Base-by-base conservation (phyloP, 2,113 vertebrate species). In the Pachycephala philippinensis region DNA sequence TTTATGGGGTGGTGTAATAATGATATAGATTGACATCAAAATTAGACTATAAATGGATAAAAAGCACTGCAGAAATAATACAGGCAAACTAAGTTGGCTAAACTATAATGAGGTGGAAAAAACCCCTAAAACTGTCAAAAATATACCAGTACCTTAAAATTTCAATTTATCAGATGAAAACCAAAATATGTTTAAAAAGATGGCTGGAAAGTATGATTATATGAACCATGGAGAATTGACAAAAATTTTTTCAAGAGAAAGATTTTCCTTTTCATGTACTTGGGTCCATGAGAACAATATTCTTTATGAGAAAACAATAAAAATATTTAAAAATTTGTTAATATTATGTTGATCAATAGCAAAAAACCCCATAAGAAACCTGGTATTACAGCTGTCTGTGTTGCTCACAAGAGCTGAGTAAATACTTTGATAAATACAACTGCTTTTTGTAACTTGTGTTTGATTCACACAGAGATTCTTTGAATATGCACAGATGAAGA, bases 401-500 rank as follows among this genome's bases (percentile, higher is more conserved):
- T 17, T 81, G 28, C 42, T 93, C 3, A 35, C 35, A 77, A 90
- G 54, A 72, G 21, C 30, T 44, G 20, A 86, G 31, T 77, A 90
- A 91, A 68, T 37, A 76, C 53, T 40, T 17, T 49, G 74, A 66
- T 50, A 53, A 89, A 83, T 50, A 69, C n/a, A 16, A 80, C 16
- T 89, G 71, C n/a, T 84, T 82, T 79, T 65, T 71, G 37, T 31
- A 80, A 72, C 68, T 90, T 74, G 15, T 86, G 37, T 86, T 78
- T 74, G 44, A 89, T 61, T 88, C 76, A 75, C 68, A 85, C 15
- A 59, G 47, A 84, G 33, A 87, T 90, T 81, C 54, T 88, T 84
- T 93, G 82, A 92, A 95, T 90, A 93, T 78, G 72, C 72, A 87
- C 85, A 90, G 76, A 89, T 90, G 83, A 90, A 84, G 90, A 95